Base-by-base conservation (phyloP, 2,888 invertebrate species). In the Anticlea derivata region DNA sequence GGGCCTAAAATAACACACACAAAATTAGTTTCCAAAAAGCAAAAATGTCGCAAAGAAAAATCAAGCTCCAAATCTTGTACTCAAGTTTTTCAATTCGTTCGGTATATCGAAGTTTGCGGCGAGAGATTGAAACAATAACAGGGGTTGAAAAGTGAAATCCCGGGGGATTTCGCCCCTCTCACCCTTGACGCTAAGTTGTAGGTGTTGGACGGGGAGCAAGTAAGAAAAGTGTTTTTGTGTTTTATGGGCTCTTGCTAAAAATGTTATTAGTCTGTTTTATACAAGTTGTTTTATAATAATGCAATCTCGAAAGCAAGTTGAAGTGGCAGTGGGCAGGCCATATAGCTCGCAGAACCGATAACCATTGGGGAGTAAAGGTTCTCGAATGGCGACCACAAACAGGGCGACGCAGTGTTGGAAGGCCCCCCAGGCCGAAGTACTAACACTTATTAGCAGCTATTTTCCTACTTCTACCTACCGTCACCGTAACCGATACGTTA, bases 121-220 rank as follows among this genome's bases (percentile, higher is more conserved):
- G 77, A 73, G 81, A 78, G 80, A 86, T 84, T 83, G 86, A 86
- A 87, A 87, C 87, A 87, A 87, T 86, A 86, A 86, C 84, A 78
- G 81, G 80, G 80, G 78, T 70, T 73, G 78, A 75, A 71, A 66
- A 75, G 75, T 61, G 65, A 68, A 68, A 67, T 80, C 80, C 75
- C 79, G 44, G 13, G 83, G 76, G 83, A 75, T 63, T 61, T 50
- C 54, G 54, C 58, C 65, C 66, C 62, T 65, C 55, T 63, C 61
- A 60, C 65, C 55, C 55, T 58, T 54, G 47, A 53, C 52, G 54
- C 55, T 54, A 45, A 50, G 60, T 58, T 55, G 59, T 52, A 48
- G 33, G 31, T 30, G 43, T 33, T 8, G 20, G 58, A 8, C 55
- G 54, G 2, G 61, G 61, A 61, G 30, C 17, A 51, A 39, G 13